Evolutionary conservation across 2,888 invertebrate genomes (phyloP).

Genomic region (Ormyrus thymus): DNA sequence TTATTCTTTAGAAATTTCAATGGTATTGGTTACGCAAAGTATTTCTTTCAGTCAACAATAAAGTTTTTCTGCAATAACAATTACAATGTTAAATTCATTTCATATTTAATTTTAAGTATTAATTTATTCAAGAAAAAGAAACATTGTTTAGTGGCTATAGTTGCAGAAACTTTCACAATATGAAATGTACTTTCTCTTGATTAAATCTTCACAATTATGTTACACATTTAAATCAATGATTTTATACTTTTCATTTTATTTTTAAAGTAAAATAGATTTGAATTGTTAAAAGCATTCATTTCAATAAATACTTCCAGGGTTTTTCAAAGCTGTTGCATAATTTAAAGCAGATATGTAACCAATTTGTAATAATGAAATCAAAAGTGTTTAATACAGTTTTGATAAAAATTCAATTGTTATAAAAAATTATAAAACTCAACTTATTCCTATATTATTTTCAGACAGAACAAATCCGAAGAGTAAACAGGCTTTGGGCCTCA

Average conservation of each 20-base stretch:
- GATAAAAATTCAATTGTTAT: not conserved
- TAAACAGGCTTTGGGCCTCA: slow-evolving; percentile 92
- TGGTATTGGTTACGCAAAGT: no score
- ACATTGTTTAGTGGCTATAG: not conserved
- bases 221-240: not conserved
- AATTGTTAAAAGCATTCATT: no score
- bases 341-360: not conserved
- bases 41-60: no score
- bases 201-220: not conserved
- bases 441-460: slow-evolving; percentile 74
- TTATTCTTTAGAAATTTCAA: no score
- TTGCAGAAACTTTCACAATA: slow-evolving; percentile 17
- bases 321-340: not conserved
- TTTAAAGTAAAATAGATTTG: no score
- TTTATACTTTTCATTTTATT: no score
- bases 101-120: no score
- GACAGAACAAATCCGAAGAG: slow-evolving; percentile 95
- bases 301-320: no score
- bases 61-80: no score
- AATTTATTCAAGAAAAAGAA: no score
- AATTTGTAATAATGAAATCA: slow-evolving; percentile 7
- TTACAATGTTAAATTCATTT: no score
- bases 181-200: not conserved
- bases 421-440: not conserved
- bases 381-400: no score